Evolutionary conservation across 2,888 invertebrate species (phyloP).

Genomic region (Erebia epiphron): DNA sequence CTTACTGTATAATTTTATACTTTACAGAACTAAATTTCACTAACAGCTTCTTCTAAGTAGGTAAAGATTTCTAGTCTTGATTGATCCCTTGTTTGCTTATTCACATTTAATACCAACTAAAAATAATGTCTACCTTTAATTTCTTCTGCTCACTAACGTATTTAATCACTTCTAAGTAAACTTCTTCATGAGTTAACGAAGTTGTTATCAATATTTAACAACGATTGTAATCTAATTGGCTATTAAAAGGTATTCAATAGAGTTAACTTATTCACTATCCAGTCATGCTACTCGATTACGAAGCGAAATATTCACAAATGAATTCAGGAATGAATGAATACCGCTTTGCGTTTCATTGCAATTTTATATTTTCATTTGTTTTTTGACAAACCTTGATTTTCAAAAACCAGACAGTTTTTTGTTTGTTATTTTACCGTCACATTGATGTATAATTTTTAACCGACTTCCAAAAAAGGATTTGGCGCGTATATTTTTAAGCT

Average conservation of each 20-base stretch:
- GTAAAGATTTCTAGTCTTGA: no score
- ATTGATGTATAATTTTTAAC: no score
- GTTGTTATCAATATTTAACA: background rate
- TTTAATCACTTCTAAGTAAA: background rate
- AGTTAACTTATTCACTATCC: slow-evolving; percentile 14
- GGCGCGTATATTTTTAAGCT: no score
- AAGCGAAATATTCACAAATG: background rate
- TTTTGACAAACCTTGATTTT: background rate
- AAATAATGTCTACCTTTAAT: background rate
- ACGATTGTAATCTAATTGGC: slow-evolving; percentile 16
- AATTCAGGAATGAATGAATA: no score
- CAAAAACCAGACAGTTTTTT: no score
- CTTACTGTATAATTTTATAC: rapidly evolving
- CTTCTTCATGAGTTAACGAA: background rate
- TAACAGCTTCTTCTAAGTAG: no score
- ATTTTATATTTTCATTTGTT: background rate
- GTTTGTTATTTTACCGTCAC: no score
- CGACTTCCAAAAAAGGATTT: no score
- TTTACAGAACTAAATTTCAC: no score
- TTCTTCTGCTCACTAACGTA: background rate
- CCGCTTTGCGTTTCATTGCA: background rate
- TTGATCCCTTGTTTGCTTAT: no score
- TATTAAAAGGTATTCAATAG: slow-evolving; percentile 16
- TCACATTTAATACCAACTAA: no score
- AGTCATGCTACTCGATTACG: background rate